These are phyloP conservation scores for Clarias batrachus DNA, from an alignment of 2,113 vertebrate genomes.

Conservation along the genomic window DNA sequence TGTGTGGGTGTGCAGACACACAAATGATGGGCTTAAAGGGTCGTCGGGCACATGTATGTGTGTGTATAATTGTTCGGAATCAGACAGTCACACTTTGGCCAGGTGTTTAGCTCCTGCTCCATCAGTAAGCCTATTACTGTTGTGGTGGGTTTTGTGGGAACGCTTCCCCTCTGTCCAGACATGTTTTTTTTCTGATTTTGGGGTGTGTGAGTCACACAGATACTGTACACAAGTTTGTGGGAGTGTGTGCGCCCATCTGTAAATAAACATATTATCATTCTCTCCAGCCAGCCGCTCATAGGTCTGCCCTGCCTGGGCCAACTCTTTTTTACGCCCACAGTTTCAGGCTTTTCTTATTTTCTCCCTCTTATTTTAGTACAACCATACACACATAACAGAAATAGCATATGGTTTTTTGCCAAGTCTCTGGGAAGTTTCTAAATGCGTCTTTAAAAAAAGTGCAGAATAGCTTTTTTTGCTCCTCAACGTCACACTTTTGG, in stretches of 20 bases:
- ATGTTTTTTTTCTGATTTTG: conserved; percentile 30
- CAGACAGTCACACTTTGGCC: conserved; percentile 17
- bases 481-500: conserved; percentile 26
- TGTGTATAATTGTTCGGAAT: neutral
- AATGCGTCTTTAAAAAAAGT: conserved; percentile 30
- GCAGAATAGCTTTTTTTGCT: conserved; percentile 17
- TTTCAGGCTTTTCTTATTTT: conserved; percentile 17
- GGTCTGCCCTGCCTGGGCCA: conserved; percentile 35
- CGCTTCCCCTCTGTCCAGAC: conserved; percentile 35
- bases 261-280: conserved; percentile 47
- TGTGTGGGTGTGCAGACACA: conserved; percentile 15
- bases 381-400: conserved; percentile 21
- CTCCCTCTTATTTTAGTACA: conserved; percentile 4
- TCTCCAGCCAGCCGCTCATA: conserved; percentile 34
- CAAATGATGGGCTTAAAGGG: conserved; percentile 17
- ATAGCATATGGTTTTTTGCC: neutral
- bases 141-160: conserved; percentile 40
- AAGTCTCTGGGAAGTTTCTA: conserved; percentile 35
- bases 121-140: conserved; percentile 41
- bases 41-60: neutral
- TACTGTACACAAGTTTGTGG: neutral
- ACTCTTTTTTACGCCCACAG: conserved; percentile 10
- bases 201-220: conserved; percentile 43
- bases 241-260: conserved; percentile 30
- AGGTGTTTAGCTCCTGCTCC: conserved; percentile 23